These are phyloP conservation scores for Rhagophthalmus giganteus DNA, from an alignment of 2,888 invertebrate species.

Conservation along the genomic window DNA sequence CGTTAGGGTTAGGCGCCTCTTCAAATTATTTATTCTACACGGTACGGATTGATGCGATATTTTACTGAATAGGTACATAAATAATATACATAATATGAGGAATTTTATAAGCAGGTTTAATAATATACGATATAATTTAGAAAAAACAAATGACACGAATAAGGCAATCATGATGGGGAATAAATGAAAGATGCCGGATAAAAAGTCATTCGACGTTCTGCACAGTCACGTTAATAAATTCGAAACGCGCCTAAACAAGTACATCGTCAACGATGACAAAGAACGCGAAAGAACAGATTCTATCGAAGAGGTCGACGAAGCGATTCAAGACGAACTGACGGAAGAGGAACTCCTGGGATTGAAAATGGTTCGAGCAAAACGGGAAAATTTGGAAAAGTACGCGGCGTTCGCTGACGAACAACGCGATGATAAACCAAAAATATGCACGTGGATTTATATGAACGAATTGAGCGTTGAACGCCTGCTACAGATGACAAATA, in stretches of 20 bases:
- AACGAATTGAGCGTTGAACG: slow-evolving; percentile 40
- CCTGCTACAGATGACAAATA: slow-evolving; percentile 37
- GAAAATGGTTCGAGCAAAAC: not conserved
- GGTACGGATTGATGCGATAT: too few relatives aligned
- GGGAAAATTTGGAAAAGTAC: slow-evolving; percentile 8
- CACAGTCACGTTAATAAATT: slow-evolving; percentile 30
- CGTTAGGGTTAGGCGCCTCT: not conserved
- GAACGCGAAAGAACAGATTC: not conserved
- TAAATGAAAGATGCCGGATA: slow-evolving; percentile 25
- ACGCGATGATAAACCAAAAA: slow-evolving; percentile 34
- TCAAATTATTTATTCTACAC: too few relatives aligned
- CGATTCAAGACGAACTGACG: not conserved
- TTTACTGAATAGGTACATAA: too few relatives aligned
- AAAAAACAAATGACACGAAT: slow-evolving; percentile 6
- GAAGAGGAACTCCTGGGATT: not conserved
- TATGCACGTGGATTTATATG: slow-evolving; percentile 47
- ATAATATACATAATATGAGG: too few relatives aligned
- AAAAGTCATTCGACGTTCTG: slow-evolving; percentile 33
- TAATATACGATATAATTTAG: not conserved
- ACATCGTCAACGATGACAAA: slow-evolving; percentile 1
- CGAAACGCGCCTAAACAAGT: slow-evolving; percentile 32
- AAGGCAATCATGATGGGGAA: slow-evolving; percentile 7
- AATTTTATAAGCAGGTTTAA: too few relatives aligned
- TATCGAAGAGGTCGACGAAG: not conserved
- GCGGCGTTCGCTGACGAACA: slow-evolving; percentile 20